phyloP scores from a whole-genome alignment of 2,797 vertebrate genomes.

The Brachymystax lenok region DNA sequence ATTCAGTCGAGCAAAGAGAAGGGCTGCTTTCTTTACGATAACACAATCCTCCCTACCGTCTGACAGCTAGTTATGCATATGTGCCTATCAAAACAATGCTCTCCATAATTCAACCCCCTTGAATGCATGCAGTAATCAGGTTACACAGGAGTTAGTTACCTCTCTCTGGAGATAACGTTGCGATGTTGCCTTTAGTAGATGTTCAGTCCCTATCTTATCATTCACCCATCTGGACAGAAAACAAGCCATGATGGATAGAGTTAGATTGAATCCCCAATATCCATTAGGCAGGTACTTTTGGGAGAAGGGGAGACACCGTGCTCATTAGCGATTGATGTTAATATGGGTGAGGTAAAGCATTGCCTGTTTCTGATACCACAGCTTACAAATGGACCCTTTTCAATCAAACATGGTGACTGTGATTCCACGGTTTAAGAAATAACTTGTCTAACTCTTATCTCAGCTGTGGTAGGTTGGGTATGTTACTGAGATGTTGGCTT shows the following conservation, averaged over 20 bases:
- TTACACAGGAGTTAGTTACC: slow-evolving; percentile 61
- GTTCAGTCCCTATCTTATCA: slow-evolving; percentile 39
- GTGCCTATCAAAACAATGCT: slow-evolving; percentile 55
- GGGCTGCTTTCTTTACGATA: slow-evolving; percentile 67
- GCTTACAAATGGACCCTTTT: neutral
- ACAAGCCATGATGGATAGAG: slow-evolving; percentile 53
- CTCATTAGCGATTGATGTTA: slow-evolving; percentile 23
- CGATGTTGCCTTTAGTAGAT: slow-evolving; percentile 52
- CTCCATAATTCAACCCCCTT: slow-evolving; percentile 49
- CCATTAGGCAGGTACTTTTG: slow-evolving; percentile 5
- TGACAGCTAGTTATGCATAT: slow-evolving; percentile 77
- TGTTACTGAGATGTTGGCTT: slow-evolving; percentile 30
- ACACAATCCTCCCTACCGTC: slow-evolving; percentile 66
- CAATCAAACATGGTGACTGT: neutral
- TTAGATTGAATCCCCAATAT: slow-evolving; percentile 46
- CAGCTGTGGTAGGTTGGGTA: slow-evolving; percentile 1
- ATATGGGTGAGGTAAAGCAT: slow-evolving; percentile 29
- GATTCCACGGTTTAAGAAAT: slow-evolving; percentile 12
- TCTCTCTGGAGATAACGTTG: slow-evolving; percentile 59
- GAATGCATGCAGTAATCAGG: slow-evolving; percentile 69
- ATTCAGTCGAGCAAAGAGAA: slow-evolving; percentile 55
- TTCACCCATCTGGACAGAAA: slow-evolving; percentile 47
- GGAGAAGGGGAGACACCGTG: slow-evolving; percentile 36
- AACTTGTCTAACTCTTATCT: slow-evolving; percentile 20
- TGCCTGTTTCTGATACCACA: slow-evolving; percentile 26